Evolutionary conservation across 2,113 vertebrate genomes (phyloP).

Genomic region (Polyodon spathula): DNA sequence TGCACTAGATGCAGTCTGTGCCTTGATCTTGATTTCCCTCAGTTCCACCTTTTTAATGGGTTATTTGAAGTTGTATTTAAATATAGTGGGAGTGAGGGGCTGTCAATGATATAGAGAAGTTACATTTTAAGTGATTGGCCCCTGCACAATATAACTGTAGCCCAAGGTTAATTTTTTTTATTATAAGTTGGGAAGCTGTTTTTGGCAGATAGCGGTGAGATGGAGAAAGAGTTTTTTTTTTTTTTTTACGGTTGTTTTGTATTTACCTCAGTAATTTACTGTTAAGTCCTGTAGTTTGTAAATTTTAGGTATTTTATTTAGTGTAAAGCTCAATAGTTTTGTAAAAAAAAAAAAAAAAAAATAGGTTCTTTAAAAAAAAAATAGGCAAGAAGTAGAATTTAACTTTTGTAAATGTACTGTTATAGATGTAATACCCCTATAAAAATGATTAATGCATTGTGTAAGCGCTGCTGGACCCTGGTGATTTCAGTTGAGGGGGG

Average conservation of each 20-base stretch:
- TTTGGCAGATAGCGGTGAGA: slow-evolving; percentile 30
- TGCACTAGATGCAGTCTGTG: slow-evolving; percentile 20
- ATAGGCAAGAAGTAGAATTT: slow-evolving; percentile 8
- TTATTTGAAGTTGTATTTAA: slow-evolving; percentile 5
- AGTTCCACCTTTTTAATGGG: neutral
- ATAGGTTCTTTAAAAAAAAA: slow-evolving; percentile 19
- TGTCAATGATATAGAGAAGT: slow-evolving; percentile 5
- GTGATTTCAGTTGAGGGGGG: neutral
- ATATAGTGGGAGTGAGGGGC: slow-evolving; percentile 5
- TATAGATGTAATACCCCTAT: neutral
- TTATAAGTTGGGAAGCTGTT: slow-evolving; percentile 18
- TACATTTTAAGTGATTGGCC: slow-evolving; percentile 12
- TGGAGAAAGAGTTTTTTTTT: slow-evolving; percentile 32
- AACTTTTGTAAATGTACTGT: slow-evolving; percentile 7
- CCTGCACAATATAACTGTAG: slow-evolving; percentile 14
- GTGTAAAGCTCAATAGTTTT: slow-evolving; percentile 58
- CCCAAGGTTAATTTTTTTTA: neutral
- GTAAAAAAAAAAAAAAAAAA: slow-evolving; percentile 42
- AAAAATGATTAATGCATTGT: neutral
- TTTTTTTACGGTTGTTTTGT: slow-evolving; percentile 52
- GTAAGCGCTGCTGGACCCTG: neutral
- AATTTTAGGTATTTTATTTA: slow-evolving; percentile 62
- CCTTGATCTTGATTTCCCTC: neutral
- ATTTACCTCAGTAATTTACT: slow-evolving; percentile 71
- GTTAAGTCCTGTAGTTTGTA: slow-evolving; percentile 51